Percentiles rank a stretch among this genome's conserved stretches.
These are phyloP conservation scores for Cryptosula pallasiana DNA, from an alignment of 2,888 invertebrate genomes.

Conservation along the genomic window DNA sequence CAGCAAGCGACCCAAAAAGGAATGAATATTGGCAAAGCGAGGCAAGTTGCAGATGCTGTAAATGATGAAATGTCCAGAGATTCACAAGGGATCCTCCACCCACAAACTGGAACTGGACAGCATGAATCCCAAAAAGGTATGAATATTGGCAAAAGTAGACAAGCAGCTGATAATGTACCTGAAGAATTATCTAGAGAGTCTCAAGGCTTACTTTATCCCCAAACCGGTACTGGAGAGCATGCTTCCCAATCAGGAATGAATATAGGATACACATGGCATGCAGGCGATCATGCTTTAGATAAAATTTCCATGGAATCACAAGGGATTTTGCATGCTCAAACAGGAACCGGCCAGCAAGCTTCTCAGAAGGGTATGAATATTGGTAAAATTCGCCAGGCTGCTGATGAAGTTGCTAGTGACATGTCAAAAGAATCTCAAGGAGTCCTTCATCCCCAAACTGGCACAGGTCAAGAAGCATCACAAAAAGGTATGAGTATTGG, in stretches of 20 bases:
- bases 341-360: neutral
- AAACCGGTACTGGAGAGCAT: conserved; percentile 17
- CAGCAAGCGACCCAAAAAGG: conserved; percentile 18
- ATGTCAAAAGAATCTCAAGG: neutral
- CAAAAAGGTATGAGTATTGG: conserved; percentile 18
- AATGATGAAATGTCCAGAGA: neutral
- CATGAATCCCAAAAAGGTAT: conserved; percentile 21
- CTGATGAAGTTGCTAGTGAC: neutral
- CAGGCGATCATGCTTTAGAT: neutral
- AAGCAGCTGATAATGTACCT: neutral
- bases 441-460: conserved; percentile 1
- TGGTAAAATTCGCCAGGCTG: neutral
- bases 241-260: conserved; percentile 13
- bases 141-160: neutral
- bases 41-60: neutral
- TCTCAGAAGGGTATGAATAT: neutral
- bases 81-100: conserved; percentile 5
- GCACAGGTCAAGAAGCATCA: conserved; percentile 6
- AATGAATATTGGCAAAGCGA: neutral
- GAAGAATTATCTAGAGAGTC: neutral
- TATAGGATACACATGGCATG: neutral
- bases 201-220: neutral
- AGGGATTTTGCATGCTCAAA: neutral
- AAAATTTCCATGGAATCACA: neutral
- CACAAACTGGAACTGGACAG: conserved; percentile 4